These are phyloP conservation scores for Bubalus kerabau DNA, from an alignment of 2,113 vertebrate species.

Conservation along the genomic window DNA sequence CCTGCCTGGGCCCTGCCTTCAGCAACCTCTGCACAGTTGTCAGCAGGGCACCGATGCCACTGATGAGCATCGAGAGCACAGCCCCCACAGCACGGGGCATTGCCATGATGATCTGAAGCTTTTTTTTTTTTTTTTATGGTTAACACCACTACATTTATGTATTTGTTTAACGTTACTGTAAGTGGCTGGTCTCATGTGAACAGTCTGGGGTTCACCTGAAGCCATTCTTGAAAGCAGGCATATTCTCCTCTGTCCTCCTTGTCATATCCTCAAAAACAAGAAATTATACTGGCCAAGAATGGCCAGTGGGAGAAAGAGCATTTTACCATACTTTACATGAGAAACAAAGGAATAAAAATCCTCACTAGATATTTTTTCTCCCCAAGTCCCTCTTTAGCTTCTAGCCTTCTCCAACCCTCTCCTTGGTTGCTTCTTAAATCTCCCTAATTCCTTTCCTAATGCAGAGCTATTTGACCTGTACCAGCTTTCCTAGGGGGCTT, in stretches of 20 bases:
- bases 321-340: not conserved
- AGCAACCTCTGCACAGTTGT: not conserved
- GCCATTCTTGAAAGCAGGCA: not conserved
- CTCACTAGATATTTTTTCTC: not conserved
- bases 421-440: not conserved
- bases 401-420: not conserved
- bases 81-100: not conserved
- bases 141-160: not conserved
- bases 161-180: not conserved
- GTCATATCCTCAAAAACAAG: not conserved
- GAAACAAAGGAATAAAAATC: not conserved
- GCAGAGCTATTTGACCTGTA: not conserved
- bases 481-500: not conserved
- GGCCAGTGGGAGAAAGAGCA: not conserved
- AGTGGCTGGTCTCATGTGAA: not conserved
- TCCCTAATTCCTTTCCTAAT: not conserved
- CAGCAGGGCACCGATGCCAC: not conserved
- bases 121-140: not conserved
- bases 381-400: not conserved
- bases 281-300: not conserved
- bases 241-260: not conserved
- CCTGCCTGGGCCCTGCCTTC: not conserved
- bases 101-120: not conserved
- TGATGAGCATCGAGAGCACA: rapidly evolving
- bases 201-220: not conserved